Base-by-base conservation (phyloP, 2,888 invertebrate species). In the Ptilodon capucinus region DNA sequence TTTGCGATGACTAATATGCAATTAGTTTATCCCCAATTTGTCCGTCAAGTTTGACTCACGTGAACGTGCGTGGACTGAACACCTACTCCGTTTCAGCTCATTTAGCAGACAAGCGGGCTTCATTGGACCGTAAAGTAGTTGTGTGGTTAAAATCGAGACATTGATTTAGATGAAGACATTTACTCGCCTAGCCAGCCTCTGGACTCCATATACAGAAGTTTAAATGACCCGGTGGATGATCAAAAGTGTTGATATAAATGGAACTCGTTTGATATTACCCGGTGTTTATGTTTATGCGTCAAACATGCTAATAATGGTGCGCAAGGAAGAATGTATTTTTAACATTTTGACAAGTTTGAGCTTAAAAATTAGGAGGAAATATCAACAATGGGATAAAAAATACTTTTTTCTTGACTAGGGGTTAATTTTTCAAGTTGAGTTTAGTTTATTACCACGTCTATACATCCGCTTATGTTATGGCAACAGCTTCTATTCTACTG, bases 81-180 rank as follows among this genome's bases (percentile, higher is more conserved):
- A 65, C 69, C 66, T 64, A 77, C 68, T 74, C 57, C 58, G 79
- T 72, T 62, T 57, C 75, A 76, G 71, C 74, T 79, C 79, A 79
- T 79, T 81, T 74, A 64, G 51, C 72, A 62, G 61, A 64, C 60
- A 67, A 66, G 68, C 65, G 62, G 74, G 76, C 70, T 67, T 65
- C 79, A 75, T 45, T 78, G 69, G 60, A 56, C 76, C 71, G 72
- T 76, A 71, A 76, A 79, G 65, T 53, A 76, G 71, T 62, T 66
- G 57, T 67, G 66, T 71, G 62, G 68, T 76, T 73, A 68, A 67
- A 74, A 80, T 80, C 71, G 63, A 78, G 79, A 78, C 78, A 76
- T 76, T 76, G 75, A 76, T 74, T 56, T 48, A 71, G 57, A 68
- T 52, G 45, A 57, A 58, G 48, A 51, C 42, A 53, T 64, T 53